Base-by-base conservation (phyloP, 2,888 invertebrate species). In the Drosophila hawaiiensis region DNA sequence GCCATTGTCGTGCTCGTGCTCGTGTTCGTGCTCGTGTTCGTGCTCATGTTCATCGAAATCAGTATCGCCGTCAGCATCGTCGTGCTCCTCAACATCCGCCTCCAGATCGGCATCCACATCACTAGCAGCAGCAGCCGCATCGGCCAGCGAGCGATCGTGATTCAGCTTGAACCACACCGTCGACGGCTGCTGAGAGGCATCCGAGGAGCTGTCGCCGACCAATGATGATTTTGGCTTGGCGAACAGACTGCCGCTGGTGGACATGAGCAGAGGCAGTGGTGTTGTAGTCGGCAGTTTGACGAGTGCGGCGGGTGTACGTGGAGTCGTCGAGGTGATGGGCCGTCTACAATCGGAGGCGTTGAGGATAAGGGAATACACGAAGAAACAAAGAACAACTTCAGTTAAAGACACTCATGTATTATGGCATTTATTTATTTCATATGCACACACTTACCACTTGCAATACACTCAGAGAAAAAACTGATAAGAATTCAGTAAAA, bases 261-360 rank as follows among this genome's bases (percentile, higher is more conserved):
- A 91, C 79, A 92, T 89, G 49, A 91, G 66, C 31, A 89, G 74
- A 4, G 93, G 92, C 68, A 91, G 63, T 25, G 92, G 91, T 22
- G 93, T 93, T 31, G 92, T 92, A 14, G 92, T 85, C 7, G 73
- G 43, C 52, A 83, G 76, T n/a, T 72, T 83, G 28, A 83, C 54
- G 37, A 88, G 54, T 2, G 78, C 54, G 58, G 60, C 69, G 37
- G 86, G 74, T 50, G 90, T 68, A 39, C 83, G 83, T 39, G 92
- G 84, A 52, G 93, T 92, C 29, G 93, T 92, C 39, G 92, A 91
- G 66, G 92, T 91, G 71, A 93, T 93, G 78, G 93, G 93, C 59
- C 93, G 93, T 74, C 93, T 93, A 73, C 53, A 47, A 37, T 14
- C 10, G 14, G 50, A n/a, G 12, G 29, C 6, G 14, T 19, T 6